phyloP scores from a whole-genome alignment of 1,140 invertebrate genomes.

The Sinella curviseta region DNA sequence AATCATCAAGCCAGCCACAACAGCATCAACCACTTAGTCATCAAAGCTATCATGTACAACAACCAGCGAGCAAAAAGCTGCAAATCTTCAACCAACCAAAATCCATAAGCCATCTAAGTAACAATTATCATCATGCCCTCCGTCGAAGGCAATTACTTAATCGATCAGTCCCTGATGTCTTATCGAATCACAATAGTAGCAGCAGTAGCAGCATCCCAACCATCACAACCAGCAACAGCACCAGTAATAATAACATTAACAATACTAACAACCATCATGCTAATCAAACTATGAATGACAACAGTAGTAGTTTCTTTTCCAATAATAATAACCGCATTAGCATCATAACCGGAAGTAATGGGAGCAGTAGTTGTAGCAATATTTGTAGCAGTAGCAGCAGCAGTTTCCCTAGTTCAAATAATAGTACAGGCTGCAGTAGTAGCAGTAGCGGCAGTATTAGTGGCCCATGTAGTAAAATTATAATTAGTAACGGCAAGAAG shows the following conservation, averaged over 20 bases:
- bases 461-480: constrained; percentile 13
- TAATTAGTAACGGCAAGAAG: background rate
- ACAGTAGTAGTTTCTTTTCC: background rate
- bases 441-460: background rate
- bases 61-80: constrained; percentile 4
- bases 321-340: constrained; percentile 30
- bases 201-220: background rate
- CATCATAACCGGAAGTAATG: constrained; percentile 22
- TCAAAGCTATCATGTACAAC: background rate
- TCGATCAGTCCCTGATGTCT: constrained; percentile 39
- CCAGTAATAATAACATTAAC: background rate
- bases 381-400: constrained; percentile 20
- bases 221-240: constrained; percentile 8
- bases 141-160: background rate
- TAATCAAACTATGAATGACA: constrained; percentile 20
- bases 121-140: constrained; percentile 12
- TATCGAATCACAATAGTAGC: constrained; percentile 31
- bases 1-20: background rate
- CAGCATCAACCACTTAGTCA: constrained; percentile 30
- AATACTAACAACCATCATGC: background rate
- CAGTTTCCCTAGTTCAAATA: constrained; percentile 21
- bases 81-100: constrained; percentile 27
- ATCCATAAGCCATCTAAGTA: background rate
- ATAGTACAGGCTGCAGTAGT: constrained; percentile 12
- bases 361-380: background rate